phyloP scores from a whole-genome alignment of 2,888 invertebrate species.

The Adineta ricciae region DNA sequence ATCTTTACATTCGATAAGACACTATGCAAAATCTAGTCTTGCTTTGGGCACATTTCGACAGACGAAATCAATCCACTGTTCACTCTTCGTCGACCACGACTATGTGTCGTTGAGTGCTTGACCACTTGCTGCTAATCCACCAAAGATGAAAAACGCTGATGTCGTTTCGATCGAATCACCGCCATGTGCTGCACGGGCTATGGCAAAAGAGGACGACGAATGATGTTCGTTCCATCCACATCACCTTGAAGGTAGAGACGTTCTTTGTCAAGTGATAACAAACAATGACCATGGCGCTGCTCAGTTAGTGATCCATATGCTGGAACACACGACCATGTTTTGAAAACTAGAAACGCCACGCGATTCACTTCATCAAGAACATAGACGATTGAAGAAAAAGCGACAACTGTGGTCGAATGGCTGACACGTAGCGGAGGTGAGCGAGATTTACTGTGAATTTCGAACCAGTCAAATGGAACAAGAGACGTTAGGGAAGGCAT shows the following conservation, averaged over 20 bases:
- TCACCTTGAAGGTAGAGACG: conserved; percentile 47
- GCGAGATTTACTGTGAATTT: neutral
- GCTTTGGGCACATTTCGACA: no score
- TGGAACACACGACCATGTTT: no score
- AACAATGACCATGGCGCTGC: conserved; percentile 47
- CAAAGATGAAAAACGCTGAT: conserved; percentile 43
- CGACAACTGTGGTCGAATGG: neutral
- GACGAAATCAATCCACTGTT: no score
- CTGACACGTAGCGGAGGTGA: neutral
- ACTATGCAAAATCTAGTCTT: no score
- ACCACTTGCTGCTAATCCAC: conserved; percentile 47
- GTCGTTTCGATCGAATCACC: conserved; percentile 37
- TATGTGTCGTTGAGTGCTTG: no score
- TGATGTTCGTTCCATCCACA: no score
- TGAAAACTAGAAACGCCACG: no score
- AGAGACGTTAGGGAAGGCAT: neutral
- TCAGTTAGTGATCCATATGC: conserved; percentile 44
- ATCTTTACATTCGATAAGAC: no score
- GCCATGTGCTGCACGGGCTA: no score
- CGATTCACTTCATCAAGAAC: conserved; percentile 49
- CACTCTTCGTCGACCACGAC: no score
- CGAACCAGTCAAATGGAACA: neutral
- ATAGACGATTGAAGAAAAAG: conserved; percentile 36
- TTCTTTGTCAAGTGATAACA: conserved; percentile 39
- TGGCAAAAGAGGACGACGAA: no score